These are phyloP conservation scores for Erebia ligea DNA, from an alignment of 2,888 invertebrate species.

Conservation along the genomic window DNA sequence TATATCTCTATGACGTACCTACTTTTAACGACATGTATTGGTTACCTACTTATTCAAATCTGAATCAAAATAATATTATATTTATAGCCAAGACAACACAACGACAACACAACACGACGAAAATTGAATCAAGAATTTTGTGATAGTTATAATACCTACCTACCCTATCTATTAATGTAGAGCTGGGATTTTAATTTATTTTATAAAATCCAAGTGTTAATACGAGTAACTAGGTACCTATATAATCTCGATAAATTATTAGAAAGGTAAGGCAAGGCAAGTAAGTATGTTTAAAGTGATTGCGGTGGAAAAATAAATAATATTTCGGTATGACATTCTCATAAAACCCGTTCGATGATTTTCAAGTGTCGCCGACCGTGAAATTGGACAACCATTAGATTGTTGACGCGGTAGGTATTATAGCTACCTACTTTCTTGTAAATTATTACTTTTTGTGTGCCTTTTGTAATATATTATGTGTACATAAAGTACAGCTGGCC, in stretches of 20 bases:
- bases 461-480: neutral
- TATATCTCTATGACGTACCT: too few relatives aligned
- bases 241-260: neutral
- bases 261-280: neutral
- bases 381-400: slow-evolving; percentile 57
- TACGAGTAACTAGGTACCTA: neutral
- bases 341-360: slow-evolving; percentile 47
- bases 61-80: too few relatives aligned
- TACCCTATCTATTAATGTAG: too few relatives aligned
- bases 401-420: slow-evolving; percentile 20
- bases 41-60: too few relatives aligned
- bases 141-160: too few relatives aligned
- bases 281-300: slow-evolving; percentile 12
- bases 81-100: too few relatives aligned
- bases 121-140: too few relatives aligned
- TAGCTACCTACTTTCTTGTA: slow-evolving; percentile 29
- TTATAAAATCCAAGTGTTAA: too few relatives aligned
- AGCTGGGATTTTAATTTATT: too few relatives aligned
- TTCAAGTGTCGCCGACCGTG: slow-evolving; percentile 58
- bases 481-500: too few relatives aligned
- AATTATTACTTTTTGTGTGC: slow-evolving; percentile 13
- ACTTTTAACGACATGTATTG: too few relatives aligned
- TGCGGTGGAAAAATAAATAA: slow-evolving; percentile 33
- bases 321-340: slow-evolving; percentile 39
- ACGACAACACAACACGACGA: too few relatives aligned